Evolutionary conservation across 2,797 vertebrate genomes (phyloP), one percentile per base, ranked within the genome.

Genomic region (Pseudochirops corinnae): DNA sequence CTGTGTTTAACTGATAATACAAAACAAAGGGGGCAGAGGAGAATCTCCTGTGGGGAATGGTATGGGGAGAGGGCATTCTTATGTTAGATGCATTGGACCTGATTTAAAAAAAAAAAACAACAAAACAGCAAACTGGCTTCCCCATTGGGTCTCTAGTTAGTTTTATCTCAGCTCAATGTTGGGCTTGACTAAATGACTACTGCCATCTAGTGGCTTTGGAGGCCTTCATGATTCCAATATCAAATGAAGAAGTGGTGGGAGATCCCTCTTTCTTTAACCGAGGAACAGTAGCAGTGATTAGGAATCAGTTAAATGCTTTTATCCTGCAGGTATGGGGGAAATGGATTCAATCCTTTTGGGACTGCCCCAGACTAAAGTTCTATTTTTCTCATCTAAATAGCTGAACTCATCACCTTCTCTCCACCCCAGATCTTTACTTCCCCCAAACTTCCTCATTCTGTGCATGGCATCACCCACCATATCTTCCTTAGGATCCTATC

Each of bases 141-240:
- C 97, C 94, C 46, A 46, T 3, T 57, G 4, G 95, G 87, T 57
- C 92, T 57, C 92, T 93, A 62, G 90, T 93, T 95, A 95, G 95
- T 52, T 50, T 24, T 28, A 60, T 93, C 95, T 95, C 94, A 93
- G 87, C 91, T 31, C 13, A 1, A 52, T 46, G 46, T 92, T 21
- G 94, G 55, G 55, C 93, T 95, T 96, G 97, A 90, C 94, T 92
- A 94, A 97, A 97, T 91, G 94, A 96, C 96, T 96, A 97, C 97
- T 98, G 97, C 97, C 97, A 98, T 98, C 97, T 98, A 98, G 98
- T 97, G 97, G 97, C 55, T 82, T 21, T 96, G 96, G 98, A 98
- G 98, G 98, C 92, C 97, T 97, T 93, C 91, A 67, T 56, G 74
- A 1, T 67, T 11, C 58, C 93, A 31, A 95, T 33, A n/a, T 56